These are phyloP conservation scores for Melanotaenia nigrans DNA, from an alignment of 2,797 vertebrate genomes.

Conservation along the genomic window DNA sequence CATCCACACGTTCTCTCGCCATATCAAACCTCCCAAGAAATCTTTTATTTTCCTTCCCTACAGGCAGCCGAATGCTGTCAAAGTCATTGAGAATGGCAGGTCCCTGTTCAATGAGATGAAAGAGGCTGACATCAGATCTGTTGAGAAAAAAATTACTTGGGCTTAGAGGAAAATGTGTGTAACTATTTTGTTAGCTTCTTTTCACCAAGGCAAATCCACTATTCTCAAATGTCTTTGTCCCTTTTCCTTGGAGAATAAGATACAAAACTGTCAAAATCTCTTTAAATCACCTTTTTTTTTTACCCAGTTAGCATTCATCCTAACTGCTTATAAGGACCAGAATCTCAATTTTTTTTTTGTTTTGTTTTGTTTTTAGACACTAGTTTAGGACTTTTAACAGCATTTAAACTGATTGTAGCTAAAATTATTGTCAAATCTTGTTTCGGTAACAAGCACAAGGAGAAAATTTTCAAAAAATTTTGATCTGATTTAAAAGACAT, in stretches of 20 bases:
- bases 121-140: conserved; percentile 29
- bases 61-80: conserved; percentile 34
- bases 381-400: neutral
- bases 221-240: conserved; percentile 4
- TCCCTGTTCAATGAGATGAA: conserved; percentile 45
- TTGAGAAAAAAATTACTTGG: conserved; percentile 16
- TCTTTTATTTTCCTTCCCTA: conserved; percentile 20
- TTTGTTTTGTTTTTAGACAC: neutral
- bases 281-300: conserved; percentile 1
- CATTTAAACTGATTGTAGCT: neutral
- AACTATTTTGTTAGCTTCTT: conserved; percentile 13
- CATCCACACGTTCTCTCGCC: conserved; percentile 18
- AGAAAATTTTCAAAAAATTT: neutral
- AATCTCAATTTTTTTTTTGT: conserved; percentile 5
- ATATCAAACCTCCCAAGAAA: neutral
- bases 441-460: conserved; percentile 9
- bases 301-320: neutral
- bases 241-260: neutral
- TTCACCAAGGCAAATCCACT: conserved; percentile 5
- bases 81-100: conserved; percentile 50
- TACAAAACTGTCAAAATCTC: neutral
- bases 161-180: conserved; percentile 7
- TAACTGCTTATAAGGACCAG: neutral
- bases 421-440: conserved; percentile 2
- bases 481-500: conserved; percentile 3